Percentiles rank a stretch among this genome's conserved stretches.
Evolutionary conservation across 2,888 invertebrate genomes (phyloP).

Genomic region (Phaedon cochleariae): DNA sequence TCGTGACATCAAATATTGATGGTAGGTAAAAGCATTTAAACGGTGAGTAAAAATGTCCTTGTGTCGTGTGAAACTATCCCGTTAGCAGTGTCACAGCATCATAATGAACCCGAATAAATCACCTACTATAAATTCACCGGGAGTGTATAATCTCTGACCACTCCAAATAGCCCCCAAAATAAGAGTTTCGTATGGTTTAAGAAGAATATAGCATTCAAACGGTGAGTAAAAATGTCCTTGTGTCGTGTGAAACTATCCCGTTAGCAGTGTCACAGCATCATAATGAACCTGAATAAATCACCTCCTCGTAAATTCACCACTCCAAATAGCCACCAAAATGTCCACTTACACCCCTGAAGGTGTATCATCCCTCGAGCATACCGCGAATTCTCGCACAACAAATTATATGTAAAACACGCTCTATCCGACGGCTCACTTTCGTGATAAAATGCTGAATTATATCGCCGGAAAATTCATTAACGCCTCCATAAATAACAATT

Average conservation of each 20-base stretch:
- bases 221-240: too few species aligned
- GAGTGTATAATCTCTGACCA: too few species aligned
- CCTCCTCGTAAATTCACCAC: slow-evolving; percentile 21
- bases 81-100: neutral
- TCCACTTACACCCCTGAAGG: slow-evolving; percentile 31
- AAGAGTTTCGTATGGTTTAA: too few species aligned
- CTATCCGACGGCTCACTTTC: slow-evolving; percentile 35
- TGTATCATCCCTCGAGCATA: slow-evolving; percentile 33
- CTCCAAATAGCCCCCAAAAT: slow-evolving; percentile 31
- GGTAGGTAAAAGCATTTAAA: too few species aligned
- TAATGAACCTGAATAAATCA: slow-evolving; percentile 27
- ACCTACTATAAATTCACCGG: slow-evolving; percentile 16
- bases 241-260: neutral
- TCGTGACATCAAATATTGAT: too few species aligned
- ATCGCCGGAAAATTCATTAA: slow-evolving; percentile 43
- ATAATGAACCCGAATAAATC: slow-evolving; percentile 27
- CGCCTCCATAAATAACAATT: slow-evolving; percentile 40
- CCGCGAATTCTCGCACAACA: slow-evolving; percentile 30
- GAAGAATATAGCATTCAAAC: too few species aligned
- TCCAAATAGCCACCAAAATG: slow-evolving; percentile 31
- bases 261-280: neutral
- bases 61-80: neutral
- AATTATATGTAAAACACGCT: slow-evolving; percentile 36
- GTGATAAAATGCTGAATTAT: slow-evolving; percentile 39
- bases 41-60: too few species aligned